Percentiles rank a stretch among this genome's conserved stretches.
These are phyloP conservation scores for Caenorhabditis becei DNA, from an alignment of 2,888 invertebrate species.

Conservation along the genomic window DNA sequence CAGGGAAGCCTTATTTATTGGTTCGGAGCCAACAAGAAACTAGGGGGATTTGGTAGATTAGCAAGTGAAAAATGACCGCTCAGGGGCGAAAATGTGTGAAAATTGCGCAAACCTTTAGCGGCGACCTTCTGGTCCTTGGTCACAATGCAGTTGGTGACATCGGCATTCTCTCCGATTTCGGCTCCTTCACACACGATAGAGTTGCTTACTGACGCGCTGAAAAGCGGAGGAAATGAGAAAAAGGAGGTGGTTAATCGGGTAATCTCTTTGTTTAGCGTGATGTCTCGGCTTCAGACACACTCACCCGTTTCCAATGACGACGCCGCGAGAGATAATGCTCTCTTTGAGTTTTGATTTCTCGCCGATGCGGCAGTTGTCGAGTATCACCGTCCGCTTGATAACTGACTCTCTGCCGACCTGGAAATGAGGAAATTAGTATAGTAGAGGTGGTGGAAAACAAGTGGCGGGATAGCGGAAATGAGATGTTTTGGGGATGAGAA, in stretches of 20 bases:
- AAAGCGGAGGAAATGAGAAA: constrained; percentile 22
- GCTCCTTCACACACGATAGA: constrained; percentile 73
- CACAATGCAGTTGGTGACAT: constrained; percentile 74
- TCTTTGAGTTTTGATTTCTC: constrained; percentile 71
- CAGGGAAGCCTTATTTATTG: background rate
- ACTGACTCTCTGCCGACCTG: constrained; percentile 59
- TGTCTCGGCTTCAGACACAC: too few relatives aligned
- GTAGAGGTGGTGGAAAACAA: background rate
- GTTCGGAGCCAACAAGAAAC: too few relatives aligned
- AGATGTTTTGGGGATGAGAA: too few relatives aligned
- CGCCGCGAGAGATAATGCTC: constrained; percentile 72
- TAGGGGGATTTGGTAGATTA: too few relatives aligned
- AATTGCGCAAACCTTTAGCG: constrained; percentile 79
- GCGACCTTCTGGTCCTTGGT: constrained; percentile 80
- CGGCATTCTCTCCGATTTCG: constrained; percentile 71
- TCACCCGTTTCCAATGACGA: constrained; percentile 73
- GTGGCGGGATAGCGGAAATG: too few relatives aligned
- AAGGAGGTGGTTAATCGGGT: background rate
- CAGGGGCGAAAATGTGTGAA: too few relatives aligned
- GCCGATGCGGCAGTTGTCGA: constrained; percentile 67
- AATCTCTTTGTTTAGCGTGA: too few relatives aligned
- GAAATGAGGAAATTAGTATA: background rate
- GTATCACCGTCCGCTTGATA: constrained; percentile 65
- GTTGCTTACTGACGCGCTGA: constrained; percentile 70
- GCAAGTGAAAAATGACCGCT: too few relatives aligned